Evolutionary conservation across 2,113 vertebrate genomes (phyloP).

Genomic region (Antechinus flavipes): DNA sequence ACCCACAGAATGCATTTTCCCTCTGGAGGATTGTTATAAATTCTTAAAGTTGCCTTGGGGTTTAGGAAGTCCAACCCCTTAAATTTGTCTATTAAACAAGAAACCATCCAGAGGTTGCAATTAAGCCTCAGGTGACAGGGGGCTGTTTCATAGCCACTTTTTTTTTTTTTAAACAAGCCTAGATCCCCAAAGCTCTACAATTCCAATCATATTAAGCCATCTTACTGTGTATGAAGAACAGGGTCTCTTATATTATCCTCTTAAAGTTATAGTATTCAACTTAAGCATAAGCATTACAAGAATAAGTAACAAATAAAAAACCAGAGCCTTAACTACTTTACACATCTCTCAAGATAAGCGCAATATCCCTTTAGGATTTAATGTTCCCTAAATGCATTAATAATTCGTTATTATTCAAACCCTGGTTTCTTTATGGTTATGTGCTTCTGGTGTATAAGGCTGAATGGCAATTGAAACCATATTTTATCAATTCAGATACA

Average conservation of each 20-base stretch:
- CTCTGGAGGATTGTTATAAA: not conserved
- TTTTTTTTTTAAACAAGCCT: fast-evolving
- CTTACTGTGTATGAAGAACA: not conserved
- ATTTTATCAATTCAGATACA: fast-evolving
- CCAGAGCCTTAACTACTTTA: constrained; percentile 75
- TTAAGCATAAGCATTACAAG: constrained; percentile 4
- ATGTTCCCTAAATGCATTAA: not conserved
- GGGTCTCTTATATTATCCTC: not conserved
- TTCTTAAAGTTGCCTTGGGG: constrained; percentile 3
- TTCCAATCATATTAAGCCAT: not conserved
- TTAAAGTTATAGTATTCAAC: constrained; percentile 57
- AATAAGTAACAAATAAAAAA: constrained; percentile 57
- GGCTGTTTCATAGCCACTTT: not conserved
- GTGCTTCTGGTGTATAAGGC: not conserved
- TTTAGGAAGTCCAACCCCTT: not conserved
- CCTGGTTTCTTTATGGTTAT: not conserved
- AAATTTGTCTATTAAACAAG: not conserved
- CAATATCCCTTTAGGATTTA: not conserved
- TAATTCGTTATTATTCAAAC: not conserved
- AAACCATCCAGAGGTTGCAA: not conserved
- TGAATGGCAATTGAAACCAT: not conserved
- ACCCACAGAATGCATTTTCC: not conserved
- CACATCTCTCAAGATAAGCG: constrained; percentile 35
- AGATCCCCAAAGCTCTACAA: not conserved
- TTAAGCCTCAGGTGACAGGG: not conserved